phyloP scores from a whole-genome alignment of 2,888 invertebrate species.

The Sarcophaga rosellei region DNA sequence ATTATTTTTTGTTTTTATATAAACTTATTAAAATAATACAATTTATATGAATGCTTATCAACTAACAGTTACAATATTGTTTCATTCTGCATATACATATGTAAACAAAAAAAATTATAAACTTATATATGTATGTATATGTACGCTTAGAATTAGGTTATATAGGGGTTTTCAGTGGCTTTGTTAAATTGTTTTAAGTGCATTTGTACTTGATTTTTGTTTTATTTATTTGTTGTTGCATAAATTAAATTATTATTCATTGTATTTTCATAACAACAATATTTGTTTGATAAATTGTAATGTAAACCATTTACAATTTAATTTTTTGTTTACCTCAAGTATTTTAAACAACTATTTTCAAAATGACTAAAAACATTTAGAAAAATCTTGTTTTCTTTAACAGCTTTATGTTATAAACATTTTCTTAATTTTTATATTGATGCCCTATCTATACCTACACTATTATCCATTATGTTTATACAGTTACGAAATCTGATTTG shows the following conservation, averaged over 20 bases:
- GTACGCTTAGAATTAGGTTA: background rate
- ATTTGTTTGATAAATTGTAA: conserved; percentile 4
- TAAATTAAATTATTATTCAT: conserved; percentile 12
- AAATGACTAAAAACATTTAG: too few relatives aligned
- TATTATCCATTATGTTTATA: too few relatives aligned
- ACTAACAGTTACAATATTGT: background rate
- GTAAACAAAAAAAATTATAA: background rate
- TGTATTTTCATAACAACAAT: background rate
- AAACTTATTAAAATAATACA: background rate
- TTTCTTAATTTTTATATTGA: too few relatives aligned
- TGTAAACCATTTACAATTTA: background rate
- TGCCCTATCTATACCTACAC: too few relatives aligned
- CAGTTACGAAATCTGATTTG: too few relatives aligned
- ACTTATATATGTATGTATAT: background rate
- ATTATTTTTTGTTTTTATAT: background rate
- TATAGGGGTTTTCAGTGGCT: background rate
- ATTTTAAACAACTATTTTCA: too few relatives aligned
- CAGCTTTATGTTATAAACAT: too few relatives aligned
- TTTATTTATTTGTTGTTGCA: conserved; percentile 25
- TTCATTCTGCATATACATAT: background rate
- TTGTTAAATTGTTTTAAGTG: conserved; percentile 34
- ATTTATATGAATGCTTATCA: background rate
- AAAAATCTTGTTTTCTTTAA: too few relatives aligned
- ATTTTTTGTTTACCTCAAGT: background rate
- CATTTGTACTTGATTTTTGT: conserved; percentile 16